phyloP scores from a whole-genome alignment of 2,797 vertebrate genomes.

The Delichon dasypus region DNA sequence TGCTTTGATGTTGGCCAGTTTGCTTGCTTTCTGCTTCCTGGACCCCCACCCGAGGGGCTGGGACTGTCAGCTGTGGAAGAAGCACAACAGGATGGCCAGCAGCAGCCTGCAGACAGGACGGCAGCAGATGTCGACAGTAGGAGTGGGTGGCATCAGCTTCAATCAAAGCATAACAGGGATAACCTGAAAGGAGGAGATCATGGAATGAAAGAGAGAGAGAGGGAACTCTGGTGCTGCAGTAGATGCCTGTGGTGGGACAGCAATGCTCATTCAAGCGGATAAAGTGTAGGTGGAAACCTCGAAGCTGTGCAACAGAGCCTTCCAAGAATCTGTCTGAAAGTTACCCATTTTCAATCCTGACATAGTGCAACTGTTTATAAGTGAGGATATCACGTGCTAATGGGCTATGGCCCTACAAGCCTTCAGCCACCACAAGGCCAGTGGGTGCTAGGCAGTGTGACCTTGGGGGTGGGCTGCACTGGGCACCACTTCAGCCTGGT shows the following conservation, averaged over 20 bases:
- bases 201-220: neutral
- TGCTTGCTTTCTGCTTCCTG: conserved; percentile 26
- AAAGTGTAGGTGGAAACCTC: neutral
- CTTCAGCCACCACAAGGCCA: neutral
- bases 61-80: neutral
- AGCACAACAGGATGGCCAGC: neutral
- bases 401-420: neutral
- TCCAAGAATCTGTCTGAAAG: neutral
- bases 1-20: conserved; percentile 21
- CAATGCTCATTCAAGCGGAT: neutral
- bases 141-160: neutral
- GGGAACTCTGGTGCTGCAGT: neutral
- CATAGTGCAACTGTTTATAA: neutral
- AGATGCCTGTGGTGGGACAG: neutral
- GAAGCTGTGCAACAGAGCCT: neutral
- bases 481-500: neutral
- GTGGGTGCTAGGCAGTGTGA: accelerated
- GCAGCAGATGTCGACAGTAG: neutral
- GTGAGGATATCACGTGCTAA: neutral
- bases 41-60: neutral
- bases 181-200: neutral
- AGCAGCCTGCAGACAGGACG: neutral
- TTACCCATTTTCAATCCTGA: neutral
- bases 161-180: neutral
- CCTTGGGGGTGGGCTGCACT: neutral